Evolutionary conservation across 2,113 vertebrate species (phyloP), one percentile per base, ranked within the genome.

Genomic region (Clarias gariepinus): DNA sequence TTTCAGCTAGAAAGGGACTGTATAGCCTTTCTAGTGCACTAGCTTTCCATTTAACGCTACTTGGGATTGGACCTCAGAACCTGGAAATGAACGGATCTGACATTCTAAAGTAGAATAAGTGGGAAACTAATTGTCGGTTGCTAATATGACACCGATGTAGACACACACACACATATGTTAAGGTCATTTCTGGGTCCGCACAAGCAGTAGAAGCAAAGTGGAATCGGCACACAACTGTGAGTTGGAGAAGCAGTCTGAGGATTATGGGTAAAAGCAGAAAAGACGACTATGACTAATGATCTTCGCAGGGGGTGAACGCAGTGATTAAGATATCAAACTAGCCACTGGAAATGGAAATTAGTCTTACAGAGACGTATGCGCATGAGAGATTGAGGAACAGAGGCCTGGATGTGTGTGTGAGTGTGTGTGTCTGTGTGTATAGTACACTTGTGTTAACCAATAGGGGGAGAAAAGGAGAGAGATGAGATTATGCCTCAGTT

Each of bases 261-360:
- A 84, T 84, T 66, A 78, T 15, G 30, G 79, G 71, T 58, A 74
- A 76, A 58, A 86, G 60, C 81, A 68, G 74, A 66, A 84, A 68
- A 85, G 85, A 85, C 68, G 86, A 83, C 83, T 81, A 77, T 85
- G 82, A 47, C 78, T 87, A 76, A 87, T 85, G 82, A 89, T 68
- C 82, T 82, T 85, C 60, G 80, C 79, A 81, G 79, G 71, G 63
- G 79, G 83, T 23, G 30, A 87, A 77, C 41, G 73, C 36, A 87
- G 68, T 85, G 81, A 87, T 89, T 80, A 87, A 80, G 86, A 73
- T 74, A 85, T 87, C 79, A 85, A 79, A 89, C 83, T 83, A 66
- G 91, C 68, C 79, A 79, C 30, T 87, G 84, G 86, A 92, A 88
- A 88, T 89, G 84, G 89, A 71, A 83, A 61, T 82, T 81, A 63